Evolutionary conservation across 2,888 invertebrate species (phyloP).

Genomic region (Eupeodes latifasciatus): DNA sequence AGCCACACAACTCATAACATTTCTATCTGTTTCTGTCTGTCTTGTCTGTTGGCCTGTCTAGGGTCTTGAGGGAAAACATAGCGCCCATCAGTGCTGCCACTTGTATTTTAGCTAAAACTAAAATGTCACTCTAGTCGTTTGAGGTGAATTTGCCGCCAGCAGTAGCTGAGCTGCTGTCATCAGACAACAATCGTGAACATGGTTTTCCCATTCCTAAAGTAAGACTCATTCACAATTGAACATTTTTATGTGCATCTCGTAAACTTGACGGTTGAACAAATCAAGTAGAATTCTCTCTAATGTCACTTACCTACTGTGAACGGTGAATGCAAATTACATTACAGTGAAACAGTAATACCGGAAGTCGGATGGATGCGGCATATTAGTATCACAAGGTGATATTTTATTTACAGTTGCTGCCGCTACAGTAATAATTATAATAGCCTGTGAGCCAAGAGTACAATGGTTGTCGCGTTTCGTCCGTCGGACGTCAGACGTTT

Average conservation of each 20-base stretch:
- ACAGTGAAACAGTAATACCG: constrained; percentile 31
- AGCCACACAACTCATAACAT: constrained; percentile 4
- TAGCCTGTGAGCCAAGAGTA: constrained; percentile 10
- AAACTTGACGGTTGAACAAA: constrained; percentile 47
- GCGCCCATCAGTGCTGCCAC: constrained; percentile 40
- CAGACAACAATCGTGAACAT: constrained; percentile 44
- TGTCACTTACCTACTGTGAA: not conserved
- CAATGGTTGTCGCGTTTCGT: constrained; percentile 21
- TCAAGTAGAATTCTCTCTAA: constrained; percentile 24
- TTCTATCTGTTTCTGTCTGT: constrained; percentile 20
- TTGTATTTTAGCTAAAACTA: not conserved
- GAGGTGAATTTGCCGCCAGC: constrained; percentile 21
- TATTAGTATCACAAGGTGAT: constrained; percentile 13
- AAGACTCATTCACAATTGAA: constrained; percentile 13
- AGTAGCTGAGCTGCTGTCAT: constrained; percentile 18
- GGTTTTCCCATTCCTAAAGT: constrained; percentile 49
- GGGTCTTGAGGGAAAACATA: not conserved
- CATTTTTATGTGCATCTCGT: constrained; percentile 27
- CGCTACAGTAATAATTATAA: not conserved
- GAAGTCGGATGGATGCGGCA: constrained; percentile 56
- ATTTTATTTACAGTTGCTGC: not conserved
- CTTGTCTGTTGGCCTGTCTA: not conserved
- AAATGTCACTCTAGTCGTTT: constrained; percentile 42
- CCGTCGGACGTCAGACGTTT: not conserved
- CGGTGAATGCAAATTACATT: constrained; percentile 57